phyloP scores from a whole-genome alignment of 2,113 vertebrate genomes.

The Notiomystis cincta region DNA sequence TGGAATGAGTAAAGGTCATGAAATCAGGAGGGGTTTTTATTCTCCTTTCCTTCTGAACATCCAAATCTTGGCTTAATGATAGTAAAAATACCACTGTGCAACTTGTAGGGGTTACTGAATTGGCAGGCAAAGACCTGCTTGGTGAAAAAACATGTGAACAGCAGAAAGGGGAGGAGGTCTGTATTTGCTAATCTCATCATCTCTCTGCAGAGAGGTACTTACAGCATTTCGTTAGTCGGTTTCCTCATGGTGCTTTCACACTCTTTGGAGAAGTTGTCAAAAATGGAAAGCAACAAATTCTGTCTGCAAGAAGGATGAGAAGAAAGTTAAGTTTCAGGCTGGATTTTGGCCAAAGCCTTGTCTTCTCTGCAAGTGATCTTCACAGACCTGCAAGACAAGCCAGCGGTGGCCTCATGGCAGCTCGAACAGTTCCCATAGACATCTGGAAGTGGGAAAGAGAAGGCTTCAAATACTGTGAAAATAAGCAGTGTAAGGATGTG shows the following conservation, averaged over 20 bases:
- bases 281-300: slow-evolving; percentile 75
- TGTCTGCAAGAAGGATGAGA: slow-evolving; percentile 72
- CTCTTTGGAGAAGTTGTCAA: slow-evolving; percentile 81
- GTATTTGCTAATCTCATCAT: not conserved
- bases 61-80: not conserved
- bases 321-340: slow-evolving; percentile 20
- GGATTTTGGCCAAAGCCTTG: not conserved
- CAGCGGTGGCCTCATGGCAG: not conserved
- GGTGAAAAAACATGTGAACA: not conserved
- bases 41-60: not conserved
- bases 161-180: not conserved
- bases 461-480: not conserved
- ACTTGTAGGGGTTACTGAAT: not conserved
- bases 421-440: not conserved
- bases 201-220: slow-evolving; percentile 68
- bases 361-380: not conserved
- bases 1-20: not conserved
- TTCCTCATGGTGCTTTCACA: slow-evolving; percentile 74
- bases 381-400: not conserved
- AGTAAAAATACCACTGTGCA: slow-evolving; percentile 3
- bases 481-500: not conserved
- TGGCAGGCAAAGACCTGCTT: not conserved
- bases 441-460: not conserved
- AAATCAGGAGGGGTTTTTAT: not conserved
- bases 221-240: slow-evolving; percentile 69